These are phyloP conservation scores for Cheiracanthium punctorium DNA, from an alignment of 2,888 invertebrate species.

Conservation along the genomic window DNA sequence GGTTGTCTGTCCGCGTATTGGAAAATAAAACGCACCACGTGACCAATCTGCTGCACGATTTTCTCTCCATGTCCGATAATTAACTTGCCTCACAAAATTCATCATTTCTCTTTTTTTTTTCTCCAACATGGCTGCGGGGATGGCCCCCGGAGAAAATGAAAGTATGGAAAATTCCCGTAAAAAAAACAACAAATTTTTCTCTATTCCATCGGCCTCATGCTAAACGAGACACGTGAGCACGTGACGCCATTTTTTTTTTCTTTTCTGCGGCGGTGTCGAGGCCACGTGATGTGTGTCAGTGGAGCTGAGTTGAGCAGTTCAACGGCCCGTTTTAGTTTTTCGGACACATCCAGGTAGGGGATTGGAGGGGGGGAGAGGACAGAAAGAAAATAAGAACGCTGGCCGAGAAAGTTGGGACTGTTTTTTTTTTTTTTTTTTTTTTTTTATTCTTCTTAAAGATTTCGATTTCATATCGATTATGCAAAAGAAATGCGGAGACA, in stretches of 20 bases:
- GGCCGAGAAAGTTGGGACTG: conserved; percentile 34
- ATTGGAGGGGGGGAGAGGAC: not conserved
- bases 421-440: not conserved
- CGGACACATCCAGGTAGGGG: conserved; percentile 18
- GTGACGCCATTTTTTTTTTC: no score
- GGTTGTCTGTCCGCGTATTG: no score
- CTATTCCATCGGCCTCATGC: no score
- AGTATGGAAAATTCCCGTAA: conserved; percentile 11
- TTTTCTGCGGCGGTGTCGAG: conserved; percentile 9
- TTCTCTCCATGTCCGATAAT: no score
- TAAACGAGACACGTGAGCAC: conserved; percentile 43
- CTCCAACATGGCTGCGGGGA: no score
- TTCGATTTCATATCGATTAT: conserved; percentile 4
- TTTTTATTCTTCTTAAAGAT: no score
- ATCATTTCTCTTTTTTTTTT: no score
- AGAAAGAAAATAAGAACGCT: not conserved
- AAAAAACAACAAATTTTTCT: conserved; percentile 22
- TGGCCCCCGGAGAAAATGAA: no score
- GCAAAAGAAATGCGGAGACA: not conserved
- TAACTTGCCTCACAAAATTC: no score
- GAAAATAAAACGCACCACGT: no score
- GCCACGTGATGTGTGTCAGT: conserved; percentile 58
- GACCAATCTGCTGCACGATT: no score
- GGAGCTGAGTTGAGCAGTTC: conserved; percentile 40
- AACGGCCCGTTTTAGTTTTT: conserved; percentile 50